A percentile compares a stretch with the other conserved stretches of the same genome.
Evolutionary conservation across 2,113 vertebrate genomes (phyloP).

Genomic region (Crotalus horridus): DNA sequence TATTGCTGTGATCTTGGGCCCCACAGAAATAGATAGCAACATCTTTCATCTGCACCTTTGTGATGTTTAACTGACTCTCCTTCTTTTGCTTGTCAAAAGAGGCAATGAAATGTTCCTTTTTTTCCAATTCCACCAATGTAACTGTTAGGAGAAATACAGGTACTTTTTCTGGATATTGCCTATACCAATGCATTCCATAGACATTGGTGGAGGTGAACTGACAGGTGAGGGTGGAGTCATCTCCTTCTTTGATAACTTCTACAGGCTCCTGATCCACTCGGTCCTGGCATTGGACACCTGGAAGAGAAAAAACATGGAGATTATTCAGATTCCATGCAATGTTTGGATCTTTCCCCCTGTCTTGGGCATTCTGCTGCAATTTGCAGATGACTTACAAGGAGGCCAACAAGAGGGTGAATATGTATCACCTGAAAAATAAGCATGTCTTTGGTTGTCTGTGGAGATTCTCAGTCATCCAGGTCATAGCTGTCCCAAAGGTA

Average conservation of each 20-base stretch:
- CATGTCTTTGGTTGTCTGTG: background rate
- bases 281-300: background rate
- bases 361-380: background rate
- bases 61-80: background rate
- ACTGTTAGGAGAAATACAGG: background rate
- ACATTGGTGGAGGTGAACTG: background rate
- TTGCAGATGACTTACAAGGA: background rate
- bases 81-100: background rate
- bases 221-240: background rate
- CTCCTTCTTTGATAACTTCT: background rate
- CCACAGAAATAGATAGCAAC: background rate
- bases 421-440: background rate
- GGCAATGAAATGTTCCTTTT: rapidly evolving
- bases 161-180: background rate
- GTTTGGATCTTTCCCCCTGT: no score
- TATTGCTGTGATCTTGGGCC: background rate
- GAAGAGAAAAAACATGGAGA: background rate
- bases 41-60: background rate
- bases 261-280: background rate
- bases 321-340: no score
- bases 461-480: no score
- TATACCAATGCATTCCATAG: background rate
- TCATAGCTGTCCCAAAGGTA: no score
- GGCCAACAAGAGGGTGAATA: no score
- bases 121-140: rapidly evolving